These are phyloP conservation scores for Nymphalis io DNA, from an alignment of 1,140 invertebrate genomes.

Conservation along the genomic window DNA sequence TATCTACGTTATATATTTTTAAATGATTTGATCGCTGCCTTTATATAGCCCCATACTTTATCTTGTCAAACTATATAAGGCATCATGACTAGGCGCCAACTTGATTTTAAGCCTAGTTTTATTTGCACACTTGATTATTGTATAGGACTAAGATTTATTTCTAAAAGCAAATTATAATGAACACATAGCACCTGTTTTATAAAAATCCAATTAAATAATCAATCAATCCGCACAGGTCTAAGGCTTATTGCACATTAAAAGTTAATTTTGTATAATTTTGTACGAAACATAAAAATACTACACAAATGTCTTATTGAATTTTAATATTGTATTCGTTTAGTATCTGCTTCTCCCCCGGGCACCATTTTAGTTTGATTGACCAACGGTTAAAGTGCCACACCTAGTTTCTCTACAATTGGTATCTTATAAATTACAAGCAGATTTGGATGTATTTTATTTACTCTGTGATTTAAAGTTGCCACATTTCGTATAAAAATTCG, in stretches of 20 bases:
- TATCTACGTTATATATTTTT: neutral
- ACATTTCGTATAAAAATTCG: no score
- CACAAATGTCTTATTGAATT: no score
- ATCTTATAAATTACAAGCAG: no score
- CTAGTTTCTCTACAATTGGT: no score
- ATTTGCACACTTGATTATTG: constrained; percentile 16
- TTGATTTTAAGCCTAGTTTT: constrained; percentile 17
- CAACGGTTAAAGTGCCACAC: no score
- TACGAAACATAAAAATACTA: no score
- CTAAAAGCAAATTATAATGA: neutral
- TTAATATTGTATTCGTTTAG: no score
- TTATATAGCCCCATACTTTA: constrained; percentile 28
- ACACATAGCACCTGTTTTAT: neutral
- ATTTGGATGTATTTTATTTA: no score
- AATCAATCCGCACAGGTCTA: neutral
- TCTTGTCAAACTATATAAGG: constrained; percentile 48
- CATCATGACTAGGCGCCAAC: constrained; percentile 36
- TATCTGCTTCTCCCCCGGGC: no score
- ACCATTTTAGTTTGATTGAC: no score
- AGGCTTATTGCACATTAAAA: neutral
- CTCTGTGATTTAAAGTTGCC: no score
- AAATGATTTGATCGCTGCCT: constrained; percentile 13
- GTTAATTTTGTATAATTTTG: neutral
- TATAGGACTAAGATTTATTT: constrained; percentile 17
- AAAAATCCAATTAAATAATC: neutral